Evolutionary conservation across 2,797 vertebrate genomes (phyloP).

Genomic region (Loriculus beryllinus): DNA sequence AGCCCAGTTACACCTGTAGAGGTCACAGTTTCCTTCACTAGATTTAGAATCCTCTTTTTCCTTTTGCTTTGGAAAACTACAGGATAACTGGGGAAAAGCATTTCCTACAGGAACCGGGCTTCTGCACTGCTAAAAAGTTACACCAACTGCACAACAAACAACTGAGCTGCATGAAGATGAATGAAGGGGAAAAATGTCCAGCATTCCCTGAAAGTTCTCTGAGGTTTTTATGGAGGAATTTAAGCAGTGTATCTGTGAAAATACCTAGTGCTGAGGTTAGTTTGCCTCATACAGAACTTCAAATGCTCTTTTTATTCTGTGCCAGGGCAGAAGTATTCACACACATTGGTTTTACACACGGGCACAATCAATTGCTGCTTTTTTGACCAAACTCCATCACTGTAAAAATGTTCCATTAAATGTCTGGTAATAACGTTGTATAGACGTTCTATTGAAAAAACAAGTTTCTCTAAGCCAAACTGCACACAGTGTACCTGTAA

Average conservation of each 20-base stretch:
- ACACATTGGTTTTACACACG: neutral
- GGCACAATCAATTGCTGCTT: neutral
- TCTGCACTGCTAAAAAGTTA: neutral
- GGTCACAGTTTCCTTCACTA: neutral
- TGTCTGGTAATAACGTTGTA: constrained; percentile 8
- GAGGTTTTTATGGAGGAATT: neutral
- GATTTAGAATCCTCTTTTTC: neutral
- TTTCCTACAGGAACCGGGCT: neutral
- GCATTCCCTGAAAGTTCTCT: neutral
- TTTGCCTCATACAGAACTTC: neutral
- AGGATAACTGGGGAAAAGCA: neutral
- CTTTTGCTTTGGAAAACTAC: neutral
- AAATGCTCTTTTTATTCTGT: constrained; percentile 16
- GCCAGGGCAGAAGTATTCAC: neutral
- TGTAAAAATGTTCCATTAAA: constrained; percentile 54
- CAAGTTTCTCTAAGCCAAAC: constrained; percentile 23
- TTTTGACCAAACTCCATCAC: constrained; percentile 1
- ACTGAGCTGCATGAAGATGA: neutral
- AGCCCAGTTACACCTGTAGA: neutral
- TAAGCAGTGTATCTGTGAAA: neutral
- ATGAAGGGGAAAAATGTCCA: neutral
- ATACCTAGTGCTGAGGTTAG: neutral
- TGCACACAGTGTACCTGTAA: neutral
- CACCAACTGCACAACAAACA: neutral
- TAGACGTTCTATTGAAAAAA: constrained; percentile 6